Conservation (phyloP, 2,888 invertebrate genomes). For the Plagodis dolabraria region DNA sequence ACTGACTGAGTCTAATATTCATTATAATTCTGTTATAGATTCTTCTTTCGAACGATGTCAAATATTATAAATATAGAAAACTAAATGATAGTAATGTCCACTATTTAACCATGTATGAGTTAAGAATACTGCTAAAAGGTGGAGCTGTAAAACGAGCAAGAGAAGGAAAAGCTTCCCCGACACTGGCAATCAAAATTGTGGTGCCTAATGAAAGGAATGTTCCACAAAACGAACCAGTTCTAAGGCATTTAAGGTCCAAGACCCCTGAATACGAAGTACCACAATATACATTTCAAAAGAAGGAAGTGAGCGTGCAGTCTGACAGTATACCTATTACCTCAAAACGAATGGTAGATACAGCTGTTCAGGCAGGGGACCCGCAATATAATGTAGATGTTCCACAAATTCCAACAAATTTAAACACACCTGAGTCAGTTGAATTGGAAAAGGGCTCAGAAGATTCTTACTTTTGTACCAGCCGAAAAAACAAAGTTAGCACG, state of each 20-base stretch:
- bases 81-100: conserved; percentile 14
- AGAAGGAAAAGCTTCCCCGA: conserved; percentile 15
- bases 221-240: not conserved
- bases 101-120: conserved; percentile 22
- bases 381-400: not conserved
- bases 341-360: not conserved
- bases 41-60: conserved; percentile 23
- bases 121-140: conserved; percentile 23
- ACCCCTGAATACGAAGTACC: conserved; percentile 1
- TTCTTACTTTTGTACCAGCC: not conserved
- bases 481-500: not conserved
- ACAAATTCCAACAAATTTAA: not conserved
- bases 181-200: conserved; percentile 22
- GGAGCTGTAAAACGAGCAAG: not conserved
- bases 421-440: not conserved
- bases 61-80: conserved; percentile 14
- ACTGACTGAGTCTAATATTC: not conserved
- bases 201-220: conserved; percentile 22
- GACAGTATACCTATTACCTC: not conserved
- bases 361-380: not conserved
- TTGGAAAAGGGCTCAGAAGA: not conserved
- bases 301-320: not conserved
- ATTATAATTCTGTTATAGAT: conserved; percentile 21
- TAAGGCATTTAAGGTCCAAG: not conserved
- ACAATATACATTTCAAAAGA: not conserved